Evolutionary conservation across 2,888 invertebrate genomes (phyloP).

Genomic region (Diarsia dahlii): DNA sequence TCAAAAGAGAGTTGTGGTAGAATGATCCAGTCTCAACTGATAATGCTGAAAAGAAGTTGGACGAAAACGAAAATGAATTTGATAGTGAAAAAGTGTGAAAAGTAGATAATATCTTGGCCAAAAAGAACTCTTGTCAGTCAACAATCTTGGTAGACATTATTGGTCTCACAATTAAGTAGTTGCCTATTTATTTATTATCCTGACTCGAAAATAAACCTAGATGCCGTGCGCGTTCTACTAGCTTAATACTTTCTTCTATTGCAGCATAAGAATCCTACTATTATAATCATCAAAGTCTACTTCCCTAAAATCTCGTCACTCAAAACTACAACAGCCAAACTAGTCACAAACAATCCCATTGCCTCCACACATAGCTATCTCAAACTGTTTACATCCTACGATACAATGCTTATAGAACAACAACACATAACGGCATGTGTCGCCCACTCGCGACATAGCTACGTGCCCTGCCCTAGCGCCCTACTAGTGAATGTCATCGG

Average conservation of each 20-base stretch:
- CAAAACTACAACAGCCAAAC: constrained; percentile 11
- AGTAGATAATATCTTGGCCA: too few relatives aligned
- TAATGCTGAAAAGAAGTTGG: too few relatives aligned
- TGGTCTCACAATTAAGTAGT: too few relatives aligned
- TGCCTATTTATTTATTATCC: too few relatives aligned
- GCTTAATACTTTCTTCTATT: background rate
- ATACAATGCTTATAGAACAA: constrained; percentile 15
- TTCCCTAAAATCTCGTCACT: background rate
- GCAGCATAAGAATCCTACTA: background rate
- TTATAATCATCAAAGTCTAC: background rate
- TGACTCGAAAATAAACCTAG: too few relatives aligned
- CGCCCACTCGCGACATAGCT: constrained; percentile 33
- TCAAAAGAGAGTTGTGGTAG: too few relatives aligned
- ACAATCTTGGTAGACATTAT: background rate
- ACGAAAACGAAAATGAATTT: too few relatives aligned
- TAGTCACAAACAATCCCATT: constrained; percentile 14
- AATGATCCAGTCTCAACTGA: too few relatives aligned
- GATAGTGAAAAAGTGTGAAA: too few relatives aligned
- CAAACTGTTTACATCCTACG: constrained; percentile 12
- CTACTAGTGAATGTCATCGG: constrained; percentile 38
- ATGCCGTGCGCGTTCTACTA: too few relatives aligned
- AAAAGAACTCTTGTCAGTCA: too few relatives aligned
- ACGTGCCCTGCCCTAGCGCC: constrained; percentile 35
- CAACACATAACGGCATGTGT: constrained; percentile 30
- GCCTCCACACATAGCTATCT: constrained; percentile 19